A percentile compares a stretch with the other conserved stretches of the same genome.
These are phyloP conservation scores for Melanotaenia parkinsoni DNA, from an alignment of 2,797 vertebrate genomes.

Conservation along the genomic window DNA sequence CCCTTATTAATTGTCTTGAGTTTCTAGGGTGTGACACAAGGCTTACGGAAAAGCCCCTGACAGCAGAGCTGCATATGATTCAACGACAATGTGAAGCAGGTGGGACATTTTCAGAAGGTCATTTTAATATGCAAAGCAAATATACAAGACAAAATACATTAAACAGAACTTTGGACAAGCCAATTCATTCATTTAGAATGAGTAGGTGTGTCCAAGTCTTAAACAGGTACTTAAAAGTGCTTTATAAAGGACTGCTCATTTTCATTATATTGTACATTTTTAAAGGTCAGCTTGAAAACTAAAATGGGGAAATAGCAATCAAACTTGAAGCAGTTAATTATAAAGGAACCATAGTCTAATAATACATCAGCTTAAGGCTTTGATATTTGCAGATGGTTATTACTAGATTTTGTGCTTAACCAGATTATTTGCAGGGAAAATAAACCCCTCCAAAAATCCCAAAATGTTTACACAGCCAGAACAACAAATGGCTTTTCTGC, in stretches of 20 bases:
- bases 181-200: neutral
- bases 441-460: constrained; percentile 14
- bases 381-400: constrained; percentile 32
- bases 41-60: constrained; percentile 52
- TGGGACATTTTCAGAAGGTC: constrained; percentile 42
- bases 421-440: constrained; percentile 33
- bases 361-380: neutral
- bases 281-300: neutral
- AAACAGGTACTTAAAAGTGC: neutral
- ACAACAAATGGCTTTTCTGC: constrained; percentile 62
- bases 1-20: constrained; percentile 54
- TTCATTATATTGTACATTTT: neutral
- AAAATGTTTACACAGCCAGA: constrained; percentile 40
- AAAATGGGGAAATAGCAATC: constrained; percentile 7
- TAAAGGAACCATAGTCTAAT: constrained; percentile 12
- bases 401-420: constrained; percentile 23
- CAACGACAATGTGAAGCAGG: constrained; percentile 38
- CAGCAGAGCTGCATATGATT: constrained; percentile 58
- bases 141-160: constrained; percentile 1
- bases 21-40: constrained; percentile 57
- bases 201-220: neutral
- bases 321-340: constrained; percentile 23
- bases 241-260: neutral
- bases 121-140: constrained; percentile 41
- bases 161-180: neutral